phyloP scores from a whole-genome alignment of 2,797 vertebrate genomes.

The Myotis findleyi region DNA sequence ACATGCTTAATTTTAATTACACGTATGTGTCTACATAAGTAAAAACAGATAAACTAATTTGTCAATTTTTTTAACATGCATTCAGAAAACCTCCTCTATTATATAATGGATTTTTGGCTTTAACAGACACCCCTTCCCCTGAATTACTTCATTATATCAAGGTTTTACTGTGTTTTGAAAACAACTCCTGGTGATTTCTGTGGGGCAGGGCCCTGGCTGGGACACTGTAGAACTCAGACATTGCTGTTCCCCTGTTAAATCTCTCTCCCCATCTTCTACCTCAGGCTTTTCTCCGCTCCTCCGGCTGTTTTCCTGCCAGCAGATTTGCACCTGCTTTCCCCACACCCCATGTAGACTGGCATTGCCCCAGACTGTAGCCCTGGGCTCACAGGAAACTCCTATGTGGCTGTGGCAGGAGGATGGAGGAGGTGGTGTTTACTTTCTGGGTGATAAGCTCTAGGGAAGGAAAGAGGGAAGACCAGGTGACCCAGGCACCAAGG shows the following conservation, averaged over 20 bases:
- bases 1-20: background rate
- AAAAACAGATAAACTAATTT: background rate
- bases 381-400: background rate
- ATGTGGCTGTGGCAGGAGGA: background rate
- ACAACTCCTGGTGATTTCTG: background rate
- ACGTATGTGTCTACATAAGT: background rate
- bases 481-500: background rate
- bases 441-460: background rate
- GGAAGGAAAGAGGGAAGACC: background rate
- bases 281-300: background rate
- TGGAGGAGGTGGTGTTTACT: background rate
- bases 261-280: background rate
- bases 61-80: background rate
- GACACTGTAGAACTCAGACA: accelerated
- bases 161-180: background rate
- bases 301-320: background rate
- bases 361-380: background rate
- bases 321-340: background rate
- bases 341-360: accelerated
- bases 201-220: background rate
- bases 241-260: background rate
- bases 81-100: background rate
- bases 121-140: background rate
- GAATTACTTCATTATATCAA: background rate
- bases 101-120: background rate